Evolutionary conservation across 2,113 vertebrate genomes (phyloP).

Genomic region (Dicrurus megarhynchus): DNA sequence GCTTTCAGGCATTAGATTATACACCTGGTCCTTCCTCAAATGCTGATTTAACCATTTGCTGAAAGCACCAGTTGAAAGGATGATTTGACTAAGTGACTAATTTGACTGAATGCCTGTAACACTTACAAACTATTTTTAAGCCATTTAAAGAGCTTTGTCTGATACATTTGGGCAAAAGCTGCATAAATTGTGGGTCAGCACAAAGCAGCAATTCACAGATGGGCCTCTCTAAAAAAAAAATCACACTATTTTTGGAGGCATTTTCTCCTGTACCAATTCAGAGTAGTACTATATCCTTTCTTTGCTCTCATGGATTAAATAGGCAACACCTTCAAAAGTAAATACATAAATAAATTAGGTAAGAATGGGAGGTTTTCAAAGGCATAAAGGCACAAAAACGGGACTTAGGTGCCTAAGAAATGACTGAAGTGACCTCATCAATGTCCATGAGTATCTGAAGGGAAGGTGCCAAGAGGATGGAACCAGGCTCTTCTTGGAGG

Average conservation of each 20-base stretch:
- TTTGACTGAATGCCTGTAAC: conserved; percentile 39
- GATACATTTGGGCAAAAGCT: conserved; percentile 17
- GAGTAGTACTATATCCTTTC: neutral
- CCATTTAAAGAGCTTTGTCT: neutral
- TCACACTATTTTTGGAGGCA: neutral
- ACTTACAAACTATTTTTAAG: conserved; percentile 55
- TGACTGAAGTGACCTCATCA: neutral
- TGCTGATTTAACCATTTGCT: conserved; percentile 54
- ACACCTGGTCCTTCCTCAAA: conserved; percentile 43
- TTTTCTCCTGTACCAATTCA: neutral
- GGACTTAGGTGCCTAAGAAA: neutral
- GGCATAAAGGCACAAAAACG: neutral
- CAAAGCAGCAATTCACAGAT: conserved; percentile 48
- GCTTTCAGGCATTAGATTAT: conserved; percentile 49
- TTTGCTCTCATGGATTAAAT: neutral
- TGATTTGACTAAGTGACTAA: conserved; percentile 61
- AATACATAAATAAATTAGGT: neutral
- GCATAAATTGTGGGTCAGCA: conserved; percentile 41
- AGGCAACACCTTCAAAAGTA: neutral
- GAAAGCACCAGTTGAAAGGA: conserved; percentile 54
- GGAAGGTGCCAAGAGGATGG: neutral
- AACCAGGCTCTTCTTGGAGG: neutral
- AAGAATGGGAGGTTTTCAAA: neutral
- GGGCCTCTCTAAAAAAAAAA: neutral
- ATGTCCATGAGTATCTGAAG: neutral